These are phyloP conservation scores for Chironomus tentans DNA, from an alignment of 2,888 invertebrate genomes.

Conservation along the genomic window DNA sequence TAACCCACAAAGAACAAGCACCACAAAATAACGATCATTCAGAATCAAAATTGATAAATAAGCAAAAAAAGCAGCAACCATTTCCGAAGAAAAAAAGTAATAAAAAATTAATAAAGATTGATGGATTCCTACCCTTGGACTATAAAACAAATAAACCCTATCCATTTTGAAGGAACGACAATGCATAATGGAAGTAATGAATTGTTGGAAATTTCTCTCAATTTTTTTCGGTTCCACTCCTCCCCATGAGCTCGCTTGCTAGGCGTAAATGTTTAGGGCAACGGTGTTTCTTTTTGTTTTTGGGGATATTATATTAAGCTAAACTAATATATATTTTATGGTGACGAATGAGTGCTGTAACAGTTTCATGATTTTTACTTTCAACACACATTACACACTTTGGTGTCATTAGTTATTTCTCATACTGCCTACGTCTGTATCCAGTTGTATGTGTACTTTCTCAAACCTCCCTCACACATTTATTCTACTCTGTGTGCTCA, in stretches of 20 bases:
- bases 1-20: no score
- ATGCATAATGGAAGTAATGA: no score
- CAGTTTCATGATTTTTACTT: constrained; percentile 22
- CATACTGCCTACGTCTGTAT: neutral
- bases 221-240: neutral
- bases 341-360: constrained; percentile 19
- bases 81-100: no score
- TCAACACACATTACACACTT: constrained; percentile 18
- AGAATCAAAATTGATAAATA: no score
- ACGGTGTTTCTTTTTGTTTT: neutral
- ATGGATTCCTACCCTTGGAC: no score
- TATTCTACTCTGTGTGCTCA: neutral
- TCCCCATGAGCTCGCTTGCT: no score
- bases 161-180: no score
- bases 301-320: neutral
- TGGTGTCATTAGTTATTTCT: constrained; percentile 16
- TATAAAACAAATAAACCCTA: no score
- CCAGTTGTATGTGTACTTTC: neutral
- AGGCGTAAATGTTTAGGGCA: neutral
- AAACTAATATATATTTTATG: constrained; percentile 24
- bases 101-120: no score
- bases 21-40: no score
- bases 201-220: neutral
- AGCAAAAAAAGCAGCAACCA: no score
- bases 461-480: neutral